Conservation (phyloP, 2,797 vertebrate genomes). For the Helicolenus hilgendorfi region DNA sequence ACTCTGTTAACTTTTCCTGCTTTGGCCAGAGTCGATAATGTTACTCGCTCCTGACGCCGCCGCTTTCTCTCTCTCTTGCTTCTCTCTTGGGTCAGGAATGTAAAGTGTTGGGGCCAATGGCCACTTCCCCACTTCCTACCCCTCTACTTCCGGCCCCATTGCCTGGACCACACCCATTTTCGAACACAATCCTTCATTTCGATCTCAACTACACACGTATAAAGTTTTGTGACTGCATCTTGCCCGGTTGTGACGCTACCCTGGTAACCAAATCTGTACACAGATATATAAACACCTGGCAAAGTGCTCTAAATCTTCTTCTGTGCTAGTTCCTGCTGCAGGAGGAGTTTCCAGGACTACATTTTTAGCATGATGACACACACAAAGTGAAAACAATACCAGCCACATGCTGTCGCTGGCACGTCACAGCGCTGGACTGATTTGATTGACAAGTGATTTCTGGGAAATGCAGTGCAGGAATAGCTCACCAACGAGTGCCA, state of each 20-base stretch:
- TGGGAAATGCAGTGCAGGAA: constrained; percentile 13
- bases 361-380: not conserved
- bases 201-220: not conserved
- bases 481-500: not conserved
- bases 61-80: too few species aligned
- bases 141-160: not conserved
- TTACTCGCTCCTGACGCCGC: too few species aligned
- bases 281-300: not conserved
- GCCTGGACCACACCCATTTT: too few species aligned
- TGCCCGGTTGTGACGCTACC: not conserved
- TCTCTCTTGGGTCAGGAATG: not conserved
- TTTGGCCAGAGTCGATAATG: fast-evolving
- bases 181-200: not conserved
- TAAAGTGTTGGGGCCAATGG: not conserved
- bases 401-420: not conserved
- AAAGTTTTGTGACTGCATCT: not conserved
- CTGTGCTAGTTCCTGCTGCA: not conserved
- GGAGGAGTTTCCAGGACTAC: not conserved
- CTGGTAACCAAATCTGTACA: not conserved
- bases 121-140: not conserved
- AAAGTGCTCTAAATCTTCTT: not conserved
- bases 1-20: too few species aligned
- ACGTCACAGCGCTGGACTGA: not conserved
- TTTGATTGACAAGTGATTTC: constrained; percentile 4
- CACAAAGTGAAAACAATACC: not conserved